A percentile compares a stretch with the other conserved stretches of the same genome.
Evolutionary conservation across 2,113 vertebrate genomes (phyloP).

Genomic region (Gymnogyps californianus): DNA sequence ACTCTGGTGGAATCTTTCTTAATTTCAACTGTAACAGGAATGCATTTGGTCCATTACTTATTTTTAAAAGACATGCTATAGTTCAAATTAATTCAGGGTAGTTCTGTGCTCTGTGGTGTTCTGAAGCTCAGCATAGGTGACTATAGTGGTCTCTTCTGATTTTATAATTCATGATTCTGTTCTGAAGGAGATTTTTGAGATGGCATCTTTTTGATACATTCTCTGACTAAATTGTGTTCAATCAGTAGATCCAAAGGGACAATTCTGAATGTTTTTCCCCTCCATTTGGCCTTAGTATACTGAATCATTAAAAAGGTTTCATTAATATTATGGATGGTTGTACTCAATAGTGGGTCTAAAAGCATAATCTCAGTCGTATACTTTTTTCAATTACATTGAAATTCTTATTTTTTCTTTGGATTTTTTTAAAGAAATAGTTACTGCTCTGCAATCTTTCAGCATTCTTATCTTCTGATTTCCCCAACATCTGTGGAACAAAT

Average conservation of each 20-base stretch:
- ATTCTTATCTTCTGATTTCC: background rate
- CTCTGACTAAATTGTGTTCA: background rate
- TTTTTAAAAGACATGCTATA: background rate
- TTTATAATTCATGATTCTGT: background rate
- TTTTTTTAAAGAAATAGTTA: background rate
- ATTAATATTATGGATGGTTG: background rate
- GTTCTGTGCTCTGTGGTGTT: background rate
- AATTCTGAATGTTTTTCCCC: background rate
- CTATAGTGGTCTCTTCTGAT: background rate
- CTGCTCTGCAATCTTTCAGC: background rate
- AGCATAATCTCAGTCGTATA: background rate
- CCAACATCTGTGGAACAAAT: background rate
- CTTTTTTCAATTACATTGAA: background rate
- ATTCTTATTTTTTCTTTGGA: background rate
- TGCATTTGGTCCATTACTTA: background rate
- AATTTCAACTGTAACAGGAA: background rate
- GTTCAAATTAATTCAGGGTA: background rate
- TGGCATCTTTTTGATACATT: background rate
- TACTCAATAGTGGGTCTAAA: background rate
- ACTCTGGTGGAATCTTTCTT: background rate
- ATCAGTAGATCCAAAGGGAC: background rate
- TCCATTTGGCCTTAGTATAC: background rate
- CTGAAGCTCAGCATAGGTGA: background rate
- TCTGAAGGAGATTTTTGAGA: background rate
- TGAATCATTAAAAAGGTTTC: background rate